Evolutionary conservation across 2,113 vertebrate species (phyloP).

Genomic region (Apteryx owenii): DNA sequence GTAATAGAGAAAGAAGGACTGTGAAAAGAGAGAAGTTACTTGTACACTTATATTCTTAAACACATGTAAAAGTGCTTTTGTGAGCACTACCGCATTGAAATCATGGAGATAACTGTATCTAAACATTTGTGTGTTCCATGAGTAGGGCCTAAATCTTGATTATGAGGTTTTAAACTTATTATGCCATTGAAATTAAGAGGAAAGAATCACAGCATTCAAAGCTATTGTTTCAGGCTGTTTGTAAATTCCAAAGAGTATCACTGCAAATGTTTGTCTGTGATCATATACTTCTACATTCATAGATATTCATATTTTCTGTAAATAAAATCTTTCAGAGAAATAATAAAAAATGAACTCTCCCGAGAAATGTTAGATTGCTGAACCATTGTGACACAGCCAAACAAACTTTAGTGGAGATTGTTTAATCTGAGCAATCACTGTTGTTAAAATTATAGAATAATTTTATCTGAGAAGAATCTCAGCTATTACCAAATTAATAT

Average conservation of each 20-base stretch:
- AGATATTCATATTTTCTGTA: background rate
- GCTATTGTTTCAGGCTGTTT: background rate
- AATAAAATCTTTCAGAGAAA: background rate
- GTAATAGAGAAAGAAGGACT: background rate
- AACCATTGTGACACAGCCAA: slow-evolving; percentile 11
- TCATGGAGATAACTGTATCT: background rate
- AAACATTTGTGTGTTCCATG: background rate
- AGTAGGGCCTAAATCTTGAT: background rate
- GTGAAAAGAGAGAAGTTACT: background rate
- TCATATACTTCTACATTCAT: background rate
- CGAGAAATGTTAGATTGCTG: background rate
- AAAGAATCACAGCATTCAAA: background rate
- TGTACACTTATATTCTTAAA: background rate
- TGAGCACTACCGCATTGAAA: background rate
- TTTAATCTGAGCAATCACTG: background rate
- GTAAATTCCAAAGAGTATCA: background rate
- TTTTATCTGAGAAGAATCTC: background rate
- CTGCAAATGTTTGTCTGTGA: background rate
- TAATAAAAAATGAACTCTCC: background rate
- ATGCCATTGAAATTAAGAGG: background rate
- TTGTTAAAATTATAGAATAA: background rate
- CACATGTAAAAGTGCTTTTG: background rate
- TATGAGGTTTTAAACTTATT: background rate
- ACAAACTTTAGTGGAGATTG: slow-evolving; percentile 5
- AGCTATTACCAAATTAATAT: background rate